These are phyloP conservation scores for Manis pentadactyla DNA, from an alignment of 2,797 vertebrate species.

Conservation along the genomic window DNA sequence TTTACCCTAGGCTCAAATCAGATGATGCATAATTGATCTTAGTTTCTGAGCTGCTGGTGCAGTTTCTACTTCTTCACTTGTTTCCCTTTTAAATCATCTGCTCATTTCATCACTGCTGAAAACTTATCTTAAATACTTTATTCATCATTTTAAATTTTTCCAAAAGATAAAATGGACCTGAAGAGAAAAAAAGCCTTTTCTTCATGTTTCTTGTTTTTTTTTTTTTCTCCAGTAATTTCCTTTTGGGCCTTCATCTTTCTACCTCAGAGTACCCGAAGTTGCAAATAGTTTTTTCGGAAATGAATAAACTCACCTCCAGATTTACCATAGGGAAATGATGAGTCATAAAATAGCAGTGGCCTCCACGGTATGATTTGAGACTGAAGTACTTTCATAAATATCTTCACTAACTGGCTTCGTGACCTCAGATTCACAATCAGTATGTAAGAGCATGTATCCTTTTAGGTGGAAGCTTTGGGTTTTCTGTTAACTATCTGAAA, in stretches of 20 bases:
- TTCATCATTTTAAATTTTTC: constrained; percentile 24
- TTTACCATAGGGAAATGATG: constrained; percentile 20
- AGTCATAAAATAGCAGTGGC: neutral
- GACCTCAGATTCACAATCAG: neutral
- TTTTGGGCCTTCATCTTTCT: constrained; percentile 10
- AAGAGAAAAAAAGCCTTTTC: neutral
- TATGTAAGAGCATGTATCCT: neutral
- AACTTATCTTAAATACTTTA: constrained; percentile 24
- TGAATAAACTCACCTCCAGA: constrained; percentile 49
- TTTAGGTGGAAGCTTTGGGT: neutral
- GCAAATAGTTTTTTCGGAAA: constrained; percentile 52
- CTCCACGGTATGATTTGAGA: neutral
- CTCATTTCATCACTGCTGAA: constrained; percentile 8
- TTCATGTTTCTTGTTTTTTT: constrained; percentile 32
- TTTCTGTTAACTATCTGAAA: constrained; percentile 38
- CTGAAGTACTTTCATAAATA: constrained; percentile 4
- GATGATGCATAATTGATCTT: neutral
- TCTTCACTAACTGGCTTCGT: neutral
- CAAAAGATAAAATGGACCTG: neutral
- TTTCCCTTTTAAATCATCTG: constrained; percentile 28
- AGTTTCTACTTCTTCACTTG: constrained; percentile 40
- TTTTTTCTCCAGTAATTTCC: neutral
- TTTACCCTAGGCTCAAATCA: neutral
- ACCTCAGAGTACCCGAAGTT: constrained; percentile 41
- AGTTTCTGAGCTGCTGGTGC: neutral